These are phyloP conservation scores for Heliconius ismenius DNA, from an alignment of 2,888 invertebrate species.

Conservation along the genomic window DNA sequence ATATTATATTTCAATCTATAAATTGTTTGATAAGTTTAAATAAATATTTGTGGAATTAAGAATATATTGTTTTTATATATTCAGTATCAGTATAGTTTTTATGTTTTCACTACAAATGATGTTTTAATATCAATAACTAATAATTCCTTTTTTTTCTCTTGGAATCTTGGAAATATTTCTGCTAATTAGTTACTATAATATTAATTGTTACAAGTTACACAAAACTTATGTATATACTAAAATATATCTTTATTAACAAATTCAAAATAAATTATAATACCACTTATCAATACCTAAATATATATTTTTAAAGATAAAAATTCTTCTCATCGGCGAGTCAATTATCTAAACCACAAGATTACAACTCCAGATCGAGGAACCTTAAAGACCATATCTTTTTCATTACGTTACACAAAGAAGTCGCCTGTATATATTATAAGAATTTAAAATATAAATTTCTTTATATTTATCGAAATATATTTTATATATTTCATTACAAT, in stretches of 20 bases:
- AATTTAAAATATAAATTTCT: not conserved
- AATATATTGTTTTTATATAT: no score
- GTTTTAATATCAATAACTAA: not conserved
- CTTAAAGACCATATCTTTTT: no score
- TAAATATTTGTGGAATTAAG: not conserved
- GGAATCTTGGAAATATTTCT: no score
- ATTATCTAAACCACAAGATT: slow-evolving; percentile 8
- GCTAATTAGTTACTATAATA: no score
- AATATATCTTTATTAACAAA: not conserved
- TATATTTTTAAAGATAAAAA: not conserved
- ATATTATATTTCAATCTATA: no score
- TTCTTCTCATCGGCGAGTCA: not conserved
- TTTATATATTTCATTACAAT: not conserved
- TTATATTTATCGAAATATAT: not conserved
- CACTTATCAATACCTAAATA: not conserved
- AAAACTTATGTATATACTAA: no score
- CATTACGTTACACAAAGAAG: not conserved
- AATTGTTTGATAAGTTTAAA: no score
- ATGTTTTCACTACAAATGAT: no score
- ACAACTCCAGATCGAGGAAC: not conserved
- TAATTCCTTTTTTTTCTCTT: not conserved
- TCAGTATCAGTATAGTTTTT: not conserved
- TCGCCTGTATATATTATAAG: not conserved
- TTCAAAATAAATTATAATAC: not conserved
- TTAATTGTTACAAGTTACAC: no score